phyloP scores from a whole-genome alignment of 2,113 vertebrate species.

The Isurus oxyrinchus region DNA sequence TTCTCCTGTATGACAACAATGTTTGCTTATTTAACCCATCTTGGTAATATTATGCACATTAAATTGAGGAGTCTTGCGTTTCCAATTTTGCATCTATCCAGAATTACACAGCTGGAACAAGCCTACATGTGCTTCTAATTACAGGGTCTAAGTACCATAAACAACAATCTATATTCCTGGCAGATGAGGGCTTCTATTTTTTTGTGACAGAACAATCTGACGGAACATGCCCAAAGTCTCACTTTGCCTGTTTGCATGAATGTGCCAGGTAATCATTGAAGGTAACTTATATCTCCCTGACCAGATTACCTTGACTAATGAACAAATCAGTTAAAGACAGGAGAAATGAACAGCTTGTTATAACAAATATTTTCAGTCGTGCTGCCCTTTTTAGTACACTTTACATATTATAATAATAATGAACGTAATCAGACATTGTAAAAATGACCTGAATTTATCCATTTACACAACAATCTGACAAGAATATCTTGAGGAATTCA shows the following conservation, averaged over 20 bases:
- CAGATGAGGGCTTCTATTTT: neutral
- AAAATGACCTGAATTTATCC: neutral
- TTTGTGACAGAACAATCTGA: too few species aligned
- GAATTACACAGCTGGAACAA: neutral
- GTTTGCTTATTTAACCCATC: neutral
- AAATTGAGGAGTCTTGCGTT: neutral
- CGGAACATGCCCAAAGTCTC: neutral
- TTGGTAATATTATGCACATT: neutral
- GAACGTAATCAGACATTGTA: neutral
- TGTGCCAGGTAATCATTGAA: neutral
- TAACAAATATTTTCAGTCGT: neutral
- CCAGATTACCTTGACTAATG: neutral
- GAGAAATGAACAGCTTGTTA: neutral
- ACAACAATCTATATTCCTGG: neutral
- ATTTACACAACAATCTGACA: neutral
- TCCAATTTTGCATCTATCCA: neutral
- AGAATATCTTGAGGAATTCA: neutral
- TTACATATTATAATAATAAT: neutral
- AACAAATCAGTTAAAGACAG: neutral
- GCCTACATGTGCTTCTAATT: neutral
- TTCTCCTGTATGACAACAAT: neutral
- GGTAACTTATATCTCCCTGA: neutral
- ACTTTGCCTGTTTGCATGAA: neutral
- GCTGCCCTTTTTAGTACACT: neutral
- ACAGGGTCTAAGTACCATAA: neutral